A percentile compares a stretch with the other conserved stretches of the same genome.
Conservation (phyloP, 2,113 vertebrate species). For the Oreocharis arfaki region DNA sequence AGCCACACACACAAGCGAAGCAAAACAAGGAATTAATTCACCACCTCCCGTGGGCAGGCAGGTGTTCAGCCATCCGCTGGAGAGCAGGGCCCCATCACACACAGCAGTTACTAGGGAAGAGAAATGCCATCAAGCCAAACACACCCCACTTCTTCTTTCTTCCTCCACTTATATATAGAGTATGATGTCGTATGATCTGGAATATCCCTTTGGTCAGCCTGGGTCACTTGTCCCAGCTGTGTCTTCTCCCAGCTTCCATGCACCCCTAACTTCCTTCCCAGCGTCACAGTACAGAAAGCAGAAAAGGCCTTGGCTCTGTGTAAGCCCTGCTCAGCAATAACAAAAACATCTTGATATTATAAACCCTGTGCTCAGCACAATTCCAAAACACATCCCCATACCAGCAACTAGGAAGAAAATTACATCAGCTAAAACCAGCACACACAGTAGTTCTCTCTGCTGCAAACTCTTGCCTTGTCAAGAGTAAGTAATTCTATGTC, state of each 20-base stretch:
- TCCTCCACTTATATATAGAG: neutral
- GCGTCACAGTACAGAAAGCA: rapidly evolving
- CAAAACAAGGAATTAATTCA: neutral
- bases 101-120: neutral
- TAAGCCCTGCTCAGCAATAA: neutral
- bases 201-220: neutral
- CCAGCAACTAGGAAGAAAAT: neutral
- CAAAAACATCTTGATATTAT: neutral
- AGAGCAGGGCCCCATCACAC: neutral
- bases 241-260: neutral
- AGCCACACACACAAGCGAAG: neutral
- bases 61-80: neutral
- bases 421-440: neutral
- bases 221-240: neutral
- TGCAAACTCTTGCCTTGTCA: neutral
- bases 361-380: neutral
- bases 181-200: neutral
- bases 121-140: neutral
- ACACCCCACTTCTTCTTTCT: neutral
- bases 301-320: neutral
- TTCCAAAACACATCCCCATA: neutral
- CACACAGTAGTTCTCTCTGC: neutral
- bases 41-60: neutral
- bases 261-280: neutral
- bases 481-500: neutral